phyloP scores from a whole-genome alignment of 1,140 invertebrate species.

The Propsilocerus akamusi region DNA sequence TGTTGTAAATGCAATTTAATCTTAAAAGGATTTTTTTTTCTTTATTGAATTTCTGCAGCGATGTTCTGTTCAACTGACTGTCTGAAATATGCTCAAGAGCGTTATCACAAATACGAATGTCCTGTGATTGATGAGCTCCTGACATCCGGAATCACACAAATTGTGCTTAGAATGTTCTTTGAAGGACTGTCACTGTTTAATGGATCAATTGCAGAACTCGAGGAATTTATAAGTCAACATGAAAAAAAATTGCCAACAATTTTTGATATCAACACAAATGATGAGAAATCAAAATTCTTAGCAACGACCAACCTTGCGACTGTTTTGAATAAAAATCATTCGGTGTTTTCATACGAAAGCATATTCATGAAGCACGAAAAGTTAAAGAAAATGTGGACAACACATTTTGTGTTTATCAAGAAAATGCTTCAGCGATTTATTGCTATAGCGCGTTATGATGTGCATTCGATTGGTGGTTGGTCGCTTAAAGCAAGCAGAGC shows the following conservation, averaged over 20 bases:
- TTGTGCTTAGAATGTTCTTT: background rate
- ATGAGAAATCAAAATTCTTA: no score
- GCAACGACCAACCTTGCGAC: no score
- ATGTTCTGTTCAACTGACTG: constrained; percentile 58
- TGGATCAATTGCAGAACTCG: background rate
- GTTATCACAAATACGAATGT: constrained; percentile 62
- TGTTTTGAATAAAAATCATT: background rate
- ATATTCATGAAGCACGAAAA: background rate
- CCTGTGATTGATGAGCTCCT: constrained; percentile 26
- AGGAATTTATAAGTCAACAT: background rate
- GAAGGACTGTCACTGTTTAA: background rate
- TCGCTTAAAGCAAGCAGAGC: no score
- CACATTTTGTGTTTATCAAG: background rate
- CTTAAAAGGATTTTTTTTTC: background rate
- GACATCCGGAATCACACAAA: background rate
- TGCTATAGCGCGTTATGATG: constrained; percentile 27
- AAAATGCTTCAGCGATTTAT: constrained; percentile 22
- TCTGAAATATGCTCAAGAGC: constrained; percentile 31
- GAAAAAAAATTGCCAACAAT: background rate
- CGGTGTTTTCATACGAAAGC: background rate
- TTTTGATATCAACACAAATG: background rate
- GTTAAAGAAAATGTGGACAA: background rate
- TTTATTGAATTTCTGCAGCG: constrained; percentile 23
- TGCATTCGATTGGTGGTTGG: background rate
- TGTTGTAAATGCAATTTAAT: background rate